A percentile compares a stretch with the other conserved stretches of the same genome.
Evolutionary conservation across 2,888 invertebrate genomes (phyloP).

Genomic region (Dasypolia templi): DNA sequence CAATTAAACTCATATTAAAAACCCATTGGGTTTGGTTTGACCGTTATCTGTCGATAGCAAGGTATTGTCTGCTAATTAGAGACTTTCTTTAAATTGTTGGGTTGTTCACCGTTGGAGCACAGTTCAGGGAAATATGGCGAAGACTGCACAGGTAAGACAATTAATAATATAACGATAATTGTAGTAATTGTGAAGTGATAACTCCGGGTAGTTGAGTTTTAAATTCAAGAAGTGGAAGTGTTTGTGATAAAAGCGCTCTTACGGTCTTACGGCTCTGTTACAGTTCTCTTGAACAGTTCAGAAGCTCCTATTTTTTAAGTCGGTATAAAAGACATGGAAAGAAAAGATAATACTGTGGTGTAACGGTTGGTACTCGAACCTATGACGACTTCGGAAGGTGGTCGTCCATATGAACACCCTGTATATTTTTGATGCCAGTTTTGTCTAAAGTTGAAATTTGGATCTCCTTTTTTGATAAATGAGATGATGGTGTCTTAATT

Average conservation of each 20-base stretch:
- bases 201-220: neutral
- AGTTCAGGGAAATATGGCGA: constrained; percentile 41
- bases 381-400: neutral
- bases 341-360: neutral
- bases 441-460: neutral
- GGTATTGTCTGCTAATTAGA: constrained; percentile 26
- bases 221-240: neutral
- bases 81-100: constrained; percentile 46
- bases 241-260: neutral
- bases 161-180: neutral
- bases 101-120: neutral
- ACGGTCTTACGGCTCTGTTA: too few relatives aligned
- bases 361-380: neutral
- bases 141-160: constrained; percentile 45
- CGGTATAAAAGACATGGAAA: neutral
- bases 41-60: constrained; percentile 31
- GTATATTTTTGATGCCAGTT: neutral
- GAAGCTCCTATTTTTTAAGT: neutral
- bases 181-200: constrained; percentile 1
- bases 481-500: neutral
- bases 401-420: neutral
- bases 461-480: neutral
- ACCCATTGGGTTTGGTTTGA: constrained; percentile 28
- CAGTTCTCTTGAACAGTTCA: too few relatives aligned
- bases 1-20: constrained; percentile 52